Percentiles rank a stretch among this genome's conserved stretches.
Conservation (phyloP, 2,888 invertebrate genomes). For the Escarpia spicata region DNA sequence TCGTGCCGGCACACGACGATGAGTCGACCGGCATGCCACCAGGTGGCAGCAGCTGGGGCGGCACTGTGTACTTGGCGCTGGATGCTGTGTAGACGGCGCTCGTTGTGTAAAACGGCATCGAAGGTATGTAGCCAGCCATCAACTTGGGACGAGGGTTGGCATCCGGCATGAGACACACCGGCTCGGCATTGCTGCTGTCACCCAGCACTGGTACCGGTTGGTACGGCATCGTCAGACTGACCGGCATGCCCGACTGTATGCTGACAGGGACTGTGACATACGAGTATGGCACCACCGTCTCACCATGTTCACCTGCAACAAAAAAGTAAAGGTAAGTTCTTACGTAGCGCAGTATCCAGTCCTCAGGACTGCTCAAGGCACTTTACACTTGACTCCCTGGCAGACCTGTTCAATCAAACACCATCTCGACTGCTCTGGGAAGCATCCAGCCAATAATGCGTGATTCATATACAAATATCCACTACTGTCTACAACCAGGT, state of each 20-base stretch:
- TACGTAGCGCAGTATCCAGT: too few species aligned
- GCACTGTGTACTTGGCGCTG: not conserved
- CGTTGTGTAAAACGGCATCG: not conserved
- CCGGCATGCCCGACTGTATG: not conserved
- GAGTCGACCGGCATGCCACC: conserved; percentile 12
- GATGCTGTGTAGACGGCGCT: not conserved
- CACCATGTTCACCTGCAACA: not conserved
- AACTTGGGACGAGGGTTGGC: not conserved
- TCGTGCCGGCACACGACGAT: not conserved
- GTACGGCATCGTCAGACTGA: not conserved
- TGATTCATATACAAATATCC: too few species aligned
- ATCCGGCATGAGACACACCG: not conserved
- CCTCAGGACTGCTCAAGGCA: too few species aligned
- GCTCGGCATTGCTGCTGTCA: not conserved
- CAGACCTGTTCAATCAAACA: too few species aligned
- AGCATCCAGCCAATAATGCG: too few species aligned
- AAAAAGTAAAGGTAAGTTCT: too few species aligned
- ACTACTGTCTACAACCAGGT: too few species aligned
- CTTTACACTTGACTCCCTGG: too few species aligned
- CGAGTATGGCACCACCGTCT: not conserved
- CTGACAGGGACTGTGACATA: not conserved
- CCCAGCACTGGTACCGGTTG: not conserved
- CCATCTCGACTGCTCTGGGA: too few species aligned
- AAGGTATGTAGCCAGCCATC: not conserved
- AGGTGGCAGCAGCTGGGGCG: not conserved